Evolutionary conservation across 2,888 invertebrate genomes (phyloP).

Genomic region (Tipula lateralis): DNA sequence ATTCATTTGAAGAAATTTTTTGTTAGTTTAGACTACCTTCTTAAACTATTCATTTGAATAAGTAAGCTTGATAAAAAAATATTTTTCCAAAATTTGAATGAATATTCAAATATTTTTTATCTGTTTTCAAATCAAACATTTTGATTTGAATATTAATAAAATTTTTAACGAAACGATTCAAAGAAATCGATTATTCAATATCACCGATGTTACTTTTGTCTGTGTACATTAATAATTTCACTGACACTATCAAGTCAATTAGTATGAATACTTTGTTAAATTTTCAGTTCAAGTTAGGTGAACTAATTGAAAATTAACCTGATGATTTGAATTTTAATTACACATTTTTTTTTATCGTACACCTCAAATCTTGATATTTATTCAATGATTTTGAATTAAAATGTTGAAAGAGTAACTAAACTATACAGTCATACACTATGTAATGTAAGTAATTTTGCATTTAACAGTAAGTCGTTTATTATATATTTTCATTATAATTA

Average conservation of each 20-base stretch:
- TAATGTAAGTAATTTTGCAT: neutral
- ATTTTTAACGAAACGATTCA: no score
- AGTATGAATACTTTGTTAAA: neutral
- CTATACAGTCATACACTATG: neutral
- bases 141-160: no score
- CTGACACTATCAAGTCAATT: neutral
- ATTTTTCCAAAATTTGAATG: no score
- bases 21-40: no score
- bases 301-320: slow-evolving; percentile 7
- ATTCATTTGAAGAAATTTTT: no score
- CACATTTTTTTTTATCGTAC: neutral
- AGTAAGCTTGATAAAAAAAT: no score
- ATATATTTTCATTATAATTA: neutral
- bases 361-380: neutral
- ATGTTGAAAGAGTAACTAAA: neutral
- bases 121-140: no score
- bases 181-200: no score
- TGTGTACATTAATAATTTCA: neutral
- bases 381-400: neutral
- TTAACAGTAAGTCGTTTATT: neutral
- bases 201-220: no score
- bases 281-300: neutral
- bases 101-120: no score
- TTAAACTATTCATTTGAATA: no score
- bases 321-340: slow-evolving; percentile 24